Percentiles rank a stretch among this genome's conserved stretches.
Conservation (phyloP, 2,113 vertebrate genomes). For the Mola mola region DNA sequence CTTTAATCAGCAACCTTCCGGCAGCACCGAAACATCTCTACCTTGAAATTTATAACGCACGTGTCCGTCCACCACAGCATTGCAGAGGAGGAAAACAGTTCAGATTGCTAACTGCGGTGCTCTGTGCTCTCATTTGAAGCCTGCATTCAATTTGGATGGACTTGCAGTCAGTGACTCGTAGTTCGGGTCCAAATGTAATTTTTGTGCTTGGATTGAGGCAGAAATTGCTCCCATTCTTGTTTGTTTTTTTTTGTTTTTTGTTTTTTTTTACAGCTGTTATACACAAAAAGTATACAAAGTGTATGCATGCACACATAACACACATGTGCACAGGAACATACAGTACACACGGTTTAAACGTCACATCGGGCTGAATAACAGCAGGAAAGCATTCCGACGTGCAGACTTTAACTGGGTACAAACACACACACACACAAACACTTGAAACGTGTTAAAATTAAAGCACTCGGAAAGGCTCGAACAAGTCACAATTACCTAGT, state of each 20-base stretch:
- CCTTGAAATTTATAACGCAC: slow-evolving; percentile 45
- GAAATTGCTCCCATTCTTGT: slow-evolving; percentile 12
- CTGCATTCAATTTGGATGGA: slow-evolving; percentile 37
- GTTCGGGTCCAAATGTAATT: slow-evolving; percentile 46
- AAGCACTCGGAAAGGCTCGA: slow-evolving; percentile 34
- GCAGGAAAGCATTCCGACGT: slow-evolving; percentile 3
- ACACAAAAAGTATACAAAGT: slow-evolving; percentile 10
- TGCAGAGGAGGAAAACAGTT: slow-evolving; percentile 56
- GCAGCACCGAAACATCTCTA: slow-evolving; percentile 28
- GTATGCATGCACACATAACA: background rate
- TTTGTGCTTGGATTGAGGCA: slow-evolving; percentile 24
- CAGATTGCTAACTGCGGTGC: slow-evolving; percentile 4
- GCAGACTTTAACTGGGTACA: background rate
- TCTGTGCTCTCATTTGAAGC: slow-evolving; percentile 12
- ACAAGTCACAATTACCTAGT: slow-evolving; percentile 61
- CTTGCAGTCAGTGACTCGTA: slow-evolving; percentile 21
- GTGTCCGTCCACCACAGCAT: slow-evolving; percentile 52
- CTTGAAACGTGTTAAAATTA: slow-evolving; percentile 42
- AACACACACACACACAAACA: background rate
- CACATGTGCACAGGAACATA: background rate
- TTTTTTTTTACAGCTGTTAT: slow-evolving; percentile 12
- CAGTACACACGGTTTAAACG: slow-evolving; percentile 3
- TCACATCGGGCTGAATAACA: slow-evolving; percentile 12
- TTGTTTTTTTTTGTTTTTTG: background rate
- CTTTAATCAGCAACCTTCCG: slow-evolving; percentile 38